Base-by-base conservation (phyloP, 1,140 invertebrate species). In the Drosophila subobscura region DNA sequence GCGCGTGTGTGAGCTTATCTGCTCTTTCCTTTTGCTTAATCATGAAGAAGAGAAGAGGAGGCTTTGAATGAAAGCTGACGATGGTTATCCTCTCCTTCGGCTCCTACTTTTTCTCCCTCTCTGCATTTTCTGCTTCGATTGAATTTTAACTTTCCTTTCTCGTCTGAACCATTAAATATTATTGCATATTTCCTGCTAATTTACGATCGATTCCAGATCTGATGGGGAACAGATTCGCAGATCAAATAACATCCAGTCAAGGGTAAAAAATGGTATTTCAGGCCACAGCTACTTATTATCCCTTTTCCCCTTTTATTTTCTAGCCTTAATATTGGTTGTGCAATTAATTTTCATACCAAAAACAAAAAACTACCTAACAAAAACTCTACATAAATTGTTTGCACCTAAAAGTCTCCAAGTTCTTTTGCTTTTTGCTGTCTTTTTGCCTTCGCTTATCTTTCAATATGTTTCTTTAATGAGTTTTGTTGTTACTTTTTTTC, bases 391-490 rank as follows among this genome's bases (percentile, higher is more conserved):
- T 49, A 72, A 53, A 61, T 42, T 72, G 20, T 52, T 40, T 40
- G 16, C 27, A 20, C 49, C 5, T 29, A 10, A 33, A 25, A 66
- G 44, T 66, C 40, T 12, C 8, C 20, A 37, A 50, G 40, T 70
- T 56, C 46, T 70, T 49, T 41, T 25, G 33, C 25, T 16, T 40
- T 23, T 55, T 20, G 16, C 29, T 42, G 6, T 57, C 20, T 65
- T 12, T 49, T 41, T 55, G 22, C 27, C 27, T 25, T 37, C 4
- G 66, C 44, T 63, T 72, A 72, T 56, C 52, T 49, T 23, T 37
- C 47, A n/a, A 42, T 64, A 50, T 41, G 68, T 52, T 64, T 74
- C 37, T 42, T 51, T 74, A 74, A 74, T 74, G 70, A 74, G 72
- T 73, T 74, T 74, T 73, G 51, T 7, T 40, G 70, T 23, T 73